A percentile compares a stretch with the other conserved stretches of the same genome.
Conservation (phyloP, 2,113 vertebrate species). For the Entelurus aequoreus region DNA sequence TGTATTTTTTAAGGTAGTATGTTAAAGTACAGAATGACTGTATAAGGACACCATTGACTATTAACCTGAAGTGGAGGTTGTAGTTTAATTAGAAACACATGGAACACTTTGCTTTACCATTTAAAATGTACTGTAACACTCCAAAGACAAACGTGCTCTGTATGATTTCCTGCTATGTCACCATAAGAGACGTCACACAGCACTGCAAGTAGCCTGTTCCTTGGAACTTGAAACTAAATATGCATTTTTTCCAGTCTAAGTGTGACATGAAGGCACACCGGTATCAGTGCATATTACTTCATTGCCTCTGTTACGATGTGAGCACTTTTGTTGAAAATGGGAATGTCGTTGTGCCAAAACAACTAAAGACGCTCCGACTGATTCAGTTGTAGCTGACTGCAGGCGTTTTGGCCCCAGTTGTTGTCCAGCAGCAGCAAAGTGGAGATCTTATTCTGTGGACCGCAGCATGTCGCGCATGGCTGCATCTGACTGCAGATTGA, state of each 20-base stretch:
- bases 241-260: slow-evolving; percentile 10
- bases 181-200: slow-evolving; percentile 29
- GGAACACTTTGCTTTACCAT: slow-evolving; percentile 40
- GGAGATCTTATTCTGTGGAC: neutral
- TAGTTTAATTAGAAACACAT: slow-evolving; percentile 54
- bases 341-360: neutral
- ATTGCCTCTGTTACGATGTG: slow-evolving; percentile 6
- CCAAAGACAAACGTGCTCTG: slow-evolving; percentile 37
- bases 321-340: neutral
- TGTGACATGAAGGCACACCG: slow-evolving; percentile 7
- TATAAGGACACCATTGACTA: no score
- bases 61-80: no score
- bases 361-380: neutral
- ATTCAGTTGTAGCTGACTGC: neutral
- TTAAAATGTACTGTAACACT: slow-evolving; percentile 21
- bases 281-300: slow-evolving; percentile 18
- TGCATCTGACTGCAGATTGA: neutral
- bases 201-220: slow-evolving; percentile 9
- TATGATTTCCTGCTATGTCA: slow-evolving; percentile 61
- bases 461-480: neutral
- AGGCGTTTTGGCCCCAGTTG: slow-evolving; percentile 8
- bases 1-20: no score
- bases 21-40: no score
- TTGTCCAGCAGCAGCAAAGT: neutral
- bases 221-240: slow-evolving; percentile 13